These are phyloP conservation scores for Netelia virgata DNA, from an alignment of 2,888 invertebrate species.

Conservation along the genomic window DNA sequence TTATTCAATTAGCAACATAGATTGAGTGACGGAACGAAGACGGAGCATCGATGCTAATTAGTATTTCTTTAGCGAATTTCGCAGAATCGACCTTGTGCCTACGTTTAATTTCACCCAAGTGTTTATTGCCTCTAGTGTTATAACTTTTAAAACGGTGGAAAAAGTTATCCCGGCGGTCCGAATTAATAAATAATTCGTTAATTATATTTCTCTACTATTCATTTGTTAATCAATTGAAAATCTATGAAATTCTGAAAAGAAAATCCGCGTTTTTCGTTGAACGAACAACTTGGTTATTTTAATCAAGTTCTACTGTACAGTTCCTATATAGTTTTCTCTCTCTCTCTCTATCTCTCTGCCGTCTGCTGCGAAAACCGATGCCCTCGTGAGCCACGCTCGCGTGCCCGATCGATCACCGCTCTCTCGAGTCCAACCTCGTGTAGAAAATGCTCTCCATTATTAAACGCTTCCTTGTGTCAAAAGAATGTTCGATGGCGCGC, in stretches of 20 bases:
- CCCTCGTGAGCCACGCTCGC: constrained; percentile 63
- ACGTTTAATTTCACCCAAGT: background rate
- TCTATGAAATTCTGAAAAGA: background rate
- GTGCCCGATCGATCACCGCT: constrained; percentile 58
- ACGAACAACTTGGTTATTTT: background rate
- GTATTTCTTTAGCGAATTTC: constrained; percentile 24
- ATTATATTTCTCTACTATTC: background rate
- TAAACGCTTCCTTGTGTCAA: constrained; percentile 51
- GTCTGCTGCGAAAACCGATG: constrained; percentile 51
- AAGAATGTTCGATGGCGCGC: background rate
- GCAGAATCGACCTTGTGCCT: background rate
- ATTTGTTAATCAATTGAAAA: background rate
- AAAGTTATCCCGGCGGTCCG: background rate
- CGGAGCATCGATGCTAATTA: constrained; percentile 14
- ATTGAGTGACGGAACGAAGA: background rate
- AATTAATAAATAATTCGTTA: background rate
- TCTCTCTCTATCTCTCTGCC: background rate
- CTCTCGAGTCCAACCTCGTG: constrained; percentile 57
- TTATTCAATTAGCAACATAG: constrained; percentile 29
- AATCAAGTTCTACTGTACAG: background rate
- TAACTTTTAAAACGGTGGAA: background rate
- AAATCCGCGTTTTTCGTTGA: background rate
- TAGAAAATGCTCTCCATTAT: constrained; percentile 64
- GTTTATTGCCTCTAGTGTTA: constrained; percentile 14
- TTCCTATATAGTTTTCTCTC: background rate